Base-by-base conservation (phyloP, 2,113 vertebrate genomes). In the Elephas maximus region DNA sequence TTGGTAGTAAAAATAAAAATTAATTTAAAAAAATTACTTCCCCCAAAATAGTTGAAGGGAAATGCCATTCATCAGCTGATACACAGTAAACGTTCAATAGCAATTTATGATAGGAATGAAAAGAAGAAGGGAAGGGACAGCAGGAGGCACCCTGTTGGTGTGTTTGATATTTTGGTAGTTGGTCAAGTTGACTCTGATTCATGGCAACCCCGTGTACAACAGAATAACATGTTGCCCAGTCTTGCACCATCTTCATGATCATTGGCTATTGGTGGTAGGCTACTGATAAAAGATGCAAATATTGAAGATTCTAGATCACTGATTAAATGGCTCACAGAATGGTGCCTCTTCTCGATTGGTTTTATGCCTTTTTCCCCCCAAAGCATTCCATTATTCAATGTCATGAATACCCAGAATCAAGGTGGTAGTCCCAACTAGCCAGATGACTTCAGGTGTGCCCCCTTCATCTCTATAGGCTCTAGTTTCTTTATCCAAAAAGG, bases 1-100 rank as follows among this genome's bases (percentile, higher is more conserved):
- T 94, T 91, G 45, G 41, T 86, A 63, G 65, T 15, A 63, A 91
- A 83, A 96, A 89, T 28, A 67, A 76, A 76, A 80, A 80, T 53
- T 76, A 53, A 60, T 67, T 86, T 77, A 26, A 1, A 20, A 74
- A 80, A 89, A 74, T 89, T 57, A 67, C 26, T 8, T 67, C 30
- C 45, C 37, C 24, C 24, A 67, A 87, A 92, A 89, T 24, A 71
- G 51, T 51, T 81, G 17, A 23, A 82, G 37, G 33, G 65, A 69
- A 93, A 81, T 65, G 24, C 12, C 60, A 23, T 73, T 33, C 41
- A 48, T 51, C 76, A 24, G 48, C 60, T 18, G 79, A 84, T 6
- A 24, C 67, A 4, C n/a, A 53, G 26, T 44, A 92, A 92, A 45
- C 83, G 28, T 51, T 67, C 12, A 48, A n/a, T 28, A 51, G 24